Evolutionary conservation across 2,797 vertebrate genomes (phyloP).

Genomic region (Bradypodion ventrale): DNA sequence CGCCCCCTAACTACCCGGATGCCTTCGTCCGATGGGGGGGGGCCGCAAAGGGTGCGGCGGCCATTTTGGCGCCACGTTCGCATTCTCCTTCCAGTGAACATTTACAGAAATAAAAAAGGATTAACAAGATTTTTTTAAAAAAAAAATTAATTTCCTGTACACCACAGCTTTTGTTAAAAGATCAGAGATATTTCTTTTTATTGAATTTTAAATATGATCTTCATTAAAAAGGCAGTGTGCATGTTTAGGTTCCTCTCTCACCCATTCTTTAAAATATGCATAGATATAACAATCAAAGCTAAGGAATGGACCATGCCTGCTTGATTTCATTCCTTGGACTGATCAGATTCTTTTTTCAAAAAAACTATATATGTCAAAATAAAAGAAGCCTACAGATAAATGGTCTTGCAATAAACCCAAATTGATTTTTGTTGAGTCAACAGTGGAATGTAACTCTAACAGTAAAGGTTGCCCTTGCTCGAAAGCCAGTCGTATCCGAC

Average conservation of each 20-base stretch:
- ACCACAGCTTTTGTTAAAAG: slow-evolving; percentile 84
- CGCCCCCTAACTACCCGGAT: no score
- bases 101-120: slow-evolving; percentile 85
- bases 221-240: slow-evolving; percentile 84
- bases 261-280: slow-evolving; percentile 63
- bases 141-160: slow-evolving; percentile 89
- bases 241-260: slow-evolving; percentile 71
- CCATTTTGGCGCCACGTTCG: no score
- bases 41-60: no score
- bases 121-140: slow-evolving; percentile 80
- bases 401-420: slow-evolving; percentile 24
- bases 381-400: slow-evolving; percentile 47
- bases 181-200: slow-evolving; percentile 87
- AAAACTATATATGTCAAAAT: slow-evolving; percentile 35
- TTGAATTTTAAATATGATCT: slow-evolving; percentile 88
- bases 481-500: no score
- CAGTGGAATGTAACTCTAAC: slow-evolving; percentile 31
- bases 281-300: slow-evolving; percentile 80
- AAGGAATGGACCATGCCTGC: slow-evolving; percentile 65
- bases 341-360: slow-evolving; percentile 65
- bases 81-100: slow-evolving; percentile 81
- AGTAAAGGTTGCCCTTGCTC: no score
- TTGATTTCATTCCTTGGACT: slow-evolving; percentile 69
- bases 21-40: slow-evolving; percentile 50
- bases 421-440: slow-evolving; percentile 53